Base-by-base conservation (phyloP, 2,888 invertebrate genomes). In the Argynnis bischoffii region DNA sequence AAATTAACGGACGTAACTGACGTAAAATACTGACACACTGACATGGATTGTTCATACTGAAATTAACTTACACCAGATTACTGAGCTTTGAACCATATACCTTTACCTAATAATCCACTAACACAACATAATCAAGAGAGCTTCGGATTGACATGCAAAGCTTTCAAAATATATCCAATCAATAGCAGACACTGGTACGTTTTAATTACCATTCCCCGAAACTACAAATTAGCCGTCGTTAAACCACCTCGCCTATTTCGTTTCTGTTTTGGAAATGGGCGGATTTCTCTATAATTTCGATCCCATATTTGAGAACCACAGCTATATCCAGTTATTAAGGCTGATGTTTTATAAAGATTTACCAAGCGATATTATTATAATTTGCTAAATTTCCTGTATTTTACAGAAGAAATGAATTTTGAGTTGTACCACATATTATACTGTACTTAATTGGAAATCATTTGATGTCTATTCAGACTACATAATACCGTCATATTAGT, bases 241-340 rank as follows among this genome's bases (percentile, higher is more conserved):
- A 67, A 61, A 65, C 55, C 64, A 55, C 26, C 47, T 46, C 56
- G n/a, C 48, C 67, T 70, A 67, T 67, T 67, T 67, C 63, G 55
- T 53, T 51, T 67, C 59, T 60, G 53, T 64, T 60, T 55, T 66
- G 48, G 48, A 60, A 66, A 66, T 66, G 54, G 54, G 11, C n/a
- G 55, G 66, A 60, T 48, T 66, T 55, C 60, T 54, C 54, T 66
- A 60, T 60, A 66, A 66, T 66, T 60, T 60, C 66, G 66, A 60
- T 55, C 60, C 54, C 31, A 21, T 41, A 65, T 65, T 65, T 54
- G 65, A 59, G 59, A 41, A 26, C 54, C 61, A 31, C 16, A 60
- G 5, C 35, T 6, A 16, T 61, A 50, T 51, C 6, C 35, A 26
- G 18, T 14, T 54, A 54, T 21, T 54, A 54, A 54, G 18, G 41